phyloP scores from a whole-genome alignment of 1,140 invertebrate genomes.

The Aphaenogaster ashmeadi region DNA sequence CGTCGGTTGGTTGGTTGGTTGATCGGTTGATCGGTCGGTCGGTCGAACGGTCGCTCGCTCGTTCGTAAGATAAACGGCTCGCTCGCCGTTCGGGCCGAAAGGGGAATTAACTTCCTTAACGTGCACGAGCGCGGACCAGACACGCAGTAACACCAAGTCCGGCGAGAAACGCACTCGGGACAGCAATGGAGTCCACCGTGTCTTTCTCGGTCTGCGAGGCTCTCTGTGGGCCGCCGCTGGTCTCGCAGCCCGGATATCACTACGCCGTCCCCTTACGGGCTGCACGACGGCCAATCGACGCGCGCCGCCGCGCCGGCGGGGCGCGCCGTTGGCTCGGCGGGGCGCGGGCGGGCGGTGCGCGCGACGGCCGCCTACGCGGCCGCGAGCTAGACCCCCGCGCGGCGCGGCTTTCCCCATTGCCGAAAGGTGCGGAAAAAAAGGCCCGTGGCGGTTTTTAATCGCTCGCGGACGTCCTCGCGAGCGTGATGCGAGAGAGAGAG shows the following conservation, averaged over 20 bases:
- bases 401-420: conserved; percentile 61
- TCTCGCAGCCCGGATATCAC: conserved; percentile 78
- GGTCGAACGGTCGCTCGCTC: neutral
- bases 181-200: conserved; percentile 84
- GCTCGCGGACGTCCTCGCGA: conserved; percentile 50
- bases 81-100: neutral
- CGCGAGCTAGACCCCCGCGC: conserved; percentile 67
- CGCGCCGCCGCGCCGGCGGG: conserved; percentile 37
- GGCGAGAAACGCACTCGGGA: conserved; percentile 83
- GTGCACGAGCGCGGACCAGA: conserved; percentile 69
- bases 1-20: conserved; percentile 5
- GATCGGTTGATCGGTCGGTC: neutral
- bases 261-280: conserved; percentile 80
- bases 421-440: conserved; percentile 72
- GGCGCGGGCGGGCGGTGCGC: conserved; percentile 59
- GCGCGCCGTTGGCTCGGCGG: conserved; percentile 29
- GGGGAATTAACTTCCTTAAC: conserved; percentile 40
- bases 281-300: conserved; percentile 67
- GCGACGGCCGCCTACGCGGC: conserved; percentile 74
- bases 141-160: conserved; percentile 73
- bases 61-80: neutral
- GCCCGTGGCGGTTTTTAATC: conserved; percentile 69
- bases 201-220: conserved; percentile 80
- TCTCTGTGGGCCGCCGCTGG: conserved; percentile 70
- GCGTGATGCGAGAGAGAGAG: conserved; percentile 38